phyloP scores from a whole-genome alignment of 2,888 invertebrate genomes.

The Parnassius apollo region DNA sequence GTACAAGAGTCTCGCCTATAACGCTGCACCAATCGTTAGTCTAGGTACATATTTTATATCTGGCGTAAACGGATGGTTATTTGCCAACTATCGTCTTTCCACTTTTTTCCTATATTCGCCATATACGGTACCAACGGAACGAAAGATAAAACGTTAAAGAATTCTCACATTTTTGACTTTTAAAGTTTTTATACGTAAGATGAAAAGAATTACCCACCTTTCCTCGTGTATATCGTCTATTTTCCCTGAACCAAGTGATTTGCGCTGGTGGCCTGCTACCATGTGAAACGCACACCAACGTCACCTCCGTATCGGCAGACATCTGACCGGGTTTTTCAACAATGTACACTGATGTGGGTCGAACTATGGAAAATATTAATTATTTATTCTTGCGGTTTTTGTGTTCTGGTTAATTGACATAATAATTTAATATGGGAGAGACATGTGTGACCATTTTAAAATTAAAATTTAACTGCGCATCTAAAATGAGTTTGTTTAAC shows the following conservation, averaged over 20 bases:
- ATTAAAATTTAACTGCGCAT: too few relatives aligned
- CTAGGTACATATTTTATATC: too few relatives aligned
- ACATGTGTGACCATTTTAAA: too few relatives aligned
- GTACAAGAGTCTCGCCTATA: too few relatives aligned
- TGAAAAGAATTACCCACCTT: slow-evolving; percentile 78
- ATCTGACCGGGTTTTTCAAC: slow-evolving; percentile 88
- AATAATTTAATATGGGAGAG: background rate
- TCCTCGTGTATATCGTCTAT: slow-evolving; percentile 86
- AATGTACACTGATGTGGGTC: slow-evolving; percentile 89
- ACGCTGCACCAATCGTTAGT: too few relatives aligned
- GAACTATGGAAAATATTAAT: slow-evolving; percentile 78
- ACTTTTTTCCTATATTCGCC: too few relatives aligned
- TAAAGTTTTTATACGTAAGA: too few relatives aligned
- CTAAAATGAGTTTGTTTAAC: background rate
- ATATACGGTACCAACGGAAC: too few relatives aligned
- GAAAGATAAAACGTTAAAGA: too few relatives aligned
- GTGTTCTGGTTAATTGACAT: background rate
- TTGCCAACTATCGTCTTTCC: too few relatives aligned
- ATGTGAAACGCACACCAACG: slow-evolving; percentile 89
- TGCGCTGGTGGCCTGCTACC: slow-evolving; percentile 93
- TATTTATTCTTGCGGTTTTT: background rate
- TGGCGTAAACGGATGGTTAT: too few relatives aligned
- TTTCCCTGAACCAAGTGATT: slow-evolving; percentile 91
- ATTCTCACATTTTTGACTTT: too few relatives aligned
- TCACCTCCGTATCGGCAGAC: slow-evolving; percentile 88